phyloP scores from a whole-genome alignment of 2,797 vertebrate species.

The Gymnothorax javanicus region DNA sequence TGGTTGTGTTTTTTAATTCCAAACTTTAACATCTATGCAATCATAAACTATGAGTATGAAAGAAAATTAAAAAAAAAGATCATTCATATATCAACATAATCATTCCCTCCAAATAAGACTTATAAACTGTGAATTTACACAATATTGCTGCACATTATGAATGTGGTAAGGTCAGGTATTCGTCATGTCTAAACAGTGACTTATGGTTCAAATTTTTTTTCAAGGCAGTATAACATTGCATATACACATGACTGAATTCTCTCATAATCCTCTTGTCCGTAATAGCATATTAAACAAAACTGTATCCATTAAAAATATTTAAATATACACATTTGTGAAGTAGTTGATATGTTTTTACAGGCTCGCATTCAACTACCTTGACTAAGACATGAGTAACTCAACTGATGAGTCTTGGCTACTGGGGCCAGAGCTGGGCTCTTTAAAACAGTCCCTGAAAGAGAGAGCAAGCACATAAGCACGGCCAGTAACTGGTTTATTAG shows the following conservation, averaged over 20 bases:
- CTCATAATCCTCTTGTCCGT: not conserved
- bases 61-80: not conserved
- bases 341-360: not conserved
- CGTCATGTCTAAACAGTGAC: too few species aligned
- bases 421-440: not conserved
- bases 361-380: not conserved
- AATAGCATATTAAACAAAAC: not conserved
- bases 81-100: not conserved
- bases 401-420: not conserved
- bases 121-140: not conserved
- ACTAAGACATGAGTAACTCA: not conserved
- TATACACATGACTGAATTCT: not conserved
- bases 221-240: not conserved
- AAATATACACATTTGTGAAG: not conserved
- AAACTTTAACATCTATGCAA: not conserved
- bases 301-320: not conserved
- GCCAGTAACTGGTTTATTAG: not conserved
- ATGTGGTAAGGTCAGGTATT: not conserved
- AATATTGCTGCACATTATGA: constrained; percentile 7
- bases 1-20: not conserved
- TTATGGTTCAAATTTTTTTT: not conserved
- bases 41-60: not conserved
- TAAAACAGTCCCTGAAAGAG: not conserved
- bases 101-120: constrained; percentile 1
- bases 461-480: not conserved